phyloP scores from a whole-genome alignment of 2,888 invertebrate species.

The Cheiracanthium punctorium region DNA sequence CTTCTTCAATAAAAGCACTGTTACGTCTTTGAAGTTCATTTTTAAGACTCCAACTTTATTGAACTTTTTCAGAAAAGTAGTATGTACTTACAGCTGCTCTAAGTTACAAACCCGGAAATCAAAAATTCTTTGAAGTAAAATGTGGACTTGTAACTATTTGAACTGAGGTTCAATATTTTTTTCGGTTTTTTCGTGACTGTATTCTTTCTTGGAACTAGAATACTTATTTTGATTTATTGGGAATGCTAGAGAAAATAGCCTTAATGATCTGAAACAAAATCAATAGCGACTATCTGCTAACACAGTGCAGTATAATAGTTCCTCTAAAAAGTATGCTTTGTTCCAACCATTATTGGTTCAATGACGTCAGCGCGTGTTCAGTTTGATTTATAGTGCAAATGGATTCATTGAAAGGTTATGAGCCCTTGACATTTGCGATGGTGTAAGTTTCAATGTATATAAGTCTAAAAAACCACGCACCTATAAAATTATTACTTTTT shows the following conservation, averaged over 20 bases:
- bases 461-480: background rate
- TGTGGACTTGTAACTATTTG: no score
- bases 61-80: no score
- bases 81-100: no score
- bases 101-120: no score
- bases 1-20: no score
- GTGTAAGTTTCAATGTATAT: background rate
- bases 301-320: constrained; percentile 39
- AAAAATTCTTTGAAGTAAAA: no score
- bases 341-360: constrained; percentile 32
- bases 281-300: constrained; percentile 38
- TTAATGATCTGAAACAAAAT: constrained; percentile 52
- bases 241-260: constrained; percentile 40
- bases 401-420: constrained; percentile 58
- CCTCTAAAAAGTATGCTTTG: constrained; percentile 31
- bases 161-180: background rate
- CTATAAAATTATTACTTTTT: background rate
- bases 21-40: no score
- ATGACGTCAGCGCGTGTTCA: constrained; percentile 42
- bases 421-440: constrained; percentile 64
- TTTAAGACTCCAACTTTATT: no score
- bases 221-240: constrained; percentile 60
- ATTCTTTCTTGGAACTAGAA: background rate
- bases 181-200: background rate
- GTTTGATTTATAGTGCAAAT: constrained; percentile 54